These are phyloP conservation scores for Nibea albiflora DNA, from an alignment of 2,113 vertebrate genomes.

Conservation along the genomic window DNA sequence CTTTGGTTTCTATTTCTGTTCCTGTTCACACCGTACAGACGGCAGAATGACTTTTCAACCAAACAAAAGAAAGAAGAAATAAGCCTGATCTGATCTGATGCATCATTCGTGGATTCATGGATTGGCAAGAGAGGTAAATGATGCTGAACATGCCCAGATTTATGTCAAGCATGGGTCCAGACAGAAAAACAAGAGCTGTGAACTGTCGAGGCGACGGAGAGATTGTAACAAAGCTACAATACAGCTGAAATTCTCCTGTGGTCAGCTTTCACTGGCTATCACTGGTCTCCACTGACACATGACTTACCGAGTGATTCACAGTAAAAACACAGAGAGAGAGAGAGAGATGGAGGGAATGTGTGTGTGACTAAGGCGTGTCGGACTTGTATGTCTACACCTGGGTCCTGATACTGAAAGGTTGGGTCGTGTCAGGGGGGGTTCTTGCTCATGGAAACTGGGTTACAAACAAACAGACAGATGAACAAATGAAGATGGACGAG, in stretches of 20 bases:
- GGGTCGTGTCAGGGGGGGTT: background rate
- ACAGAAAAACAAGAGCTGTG: background rate
- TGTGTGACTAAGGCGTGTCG: conserved; percentile 41
- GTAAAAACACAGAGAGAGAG: background rate
- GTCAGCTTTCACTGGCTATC: background rate
- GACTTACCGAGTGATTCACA: background rate
- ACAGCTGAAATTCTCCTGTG: no score
- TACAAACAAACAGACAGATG: conserved; percentile 56
- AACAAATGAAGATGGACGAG: conserved; percentile 55
- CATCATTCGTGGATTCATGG: no score
- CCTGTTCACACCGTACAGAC: no score
- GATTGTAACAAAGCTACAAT: background rate
- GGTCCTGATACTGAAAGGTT: conserved; percentile 33
- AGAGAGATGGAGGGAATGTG: background rate
- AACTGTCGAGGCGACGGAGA: background rate
- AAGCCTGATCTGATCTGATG: no score
- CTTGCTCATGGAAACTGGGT: conserved; percentile 37
- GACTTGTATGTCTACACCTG: conserved; percentile 58
- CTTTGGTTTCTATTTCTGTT: no score
- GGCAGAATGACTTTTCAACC: no score
- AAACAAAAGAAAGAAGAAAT: no score
- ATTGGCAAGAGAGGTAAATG: background rate
- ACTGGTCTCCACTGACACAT: background rate
- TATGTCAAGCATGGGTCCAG: background rate
- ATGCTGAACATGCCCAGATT: conserved; percentile 23